Conservation (phyloP, 2,113 vertebrate genomes). For the Cyphomyrus plagiostoma region DNA sequence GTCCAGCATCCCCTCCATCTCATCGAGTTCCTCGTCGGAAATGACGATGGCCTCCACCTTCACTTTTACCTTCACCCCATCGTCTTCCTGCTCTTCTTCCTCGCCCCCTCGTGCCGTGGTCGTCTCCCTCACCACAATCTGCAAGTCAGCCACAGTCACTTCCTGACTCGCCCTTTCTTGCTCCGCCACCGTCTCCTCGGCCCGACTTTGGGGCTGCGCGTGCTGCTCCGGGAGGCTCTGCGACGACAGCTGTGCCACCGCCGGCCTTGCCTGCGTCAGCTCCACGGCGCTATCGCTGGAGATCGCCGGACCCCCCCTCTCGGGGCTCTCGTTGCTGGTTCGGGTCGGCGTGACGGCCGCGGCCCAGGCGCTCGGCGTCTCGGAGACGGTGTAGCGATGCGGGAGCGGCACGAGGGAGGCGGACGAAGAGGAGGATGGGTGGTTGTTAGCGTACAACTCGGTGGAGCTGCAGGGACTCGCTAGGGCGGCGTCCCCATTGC, state of each 20-base stretch:
- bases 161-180: not conserved
- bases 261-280: not conserved
- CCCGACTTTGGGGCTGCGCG: not conserved
- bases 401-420: conserved; percentile 33
- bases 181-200: not conserved
- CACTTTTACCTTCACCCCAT: conserved; percentile 65
- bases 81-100: conserved; percentile 22
- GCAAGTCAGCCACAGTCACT: not conserved
- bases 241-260: not conserved
- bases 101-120: conserved; percentile 6
- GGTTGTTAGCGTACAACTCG: conserved; percentile 59
- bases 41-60: conserved; percentile 89
- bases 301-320: conserved; percentile 19
- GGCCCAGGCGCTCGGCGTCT: conserved; percentile 35
- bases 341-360: conserved; percentile 31
- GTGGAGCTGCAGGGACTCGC: conserved; percentile 84
- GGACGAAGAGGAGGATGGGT: conserved; percentile 37
- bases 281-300: conserved; percentile 22
- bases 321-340: conserved; percentile 35
- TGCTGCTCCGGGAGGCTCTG: conserved; percentile 30
- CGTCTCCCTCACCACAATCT: not conserved
- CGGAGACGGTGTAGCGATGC: conserved; percentile 29
- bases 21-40: conserved; percentile 77
- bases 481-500: conserved; percentile 52
- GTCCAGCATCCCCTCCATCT: conserved; percentile 33